Conservation (phyloP, 2,888 invertebrate genomes). For the Phytoseiulus persimilis region DNA sequence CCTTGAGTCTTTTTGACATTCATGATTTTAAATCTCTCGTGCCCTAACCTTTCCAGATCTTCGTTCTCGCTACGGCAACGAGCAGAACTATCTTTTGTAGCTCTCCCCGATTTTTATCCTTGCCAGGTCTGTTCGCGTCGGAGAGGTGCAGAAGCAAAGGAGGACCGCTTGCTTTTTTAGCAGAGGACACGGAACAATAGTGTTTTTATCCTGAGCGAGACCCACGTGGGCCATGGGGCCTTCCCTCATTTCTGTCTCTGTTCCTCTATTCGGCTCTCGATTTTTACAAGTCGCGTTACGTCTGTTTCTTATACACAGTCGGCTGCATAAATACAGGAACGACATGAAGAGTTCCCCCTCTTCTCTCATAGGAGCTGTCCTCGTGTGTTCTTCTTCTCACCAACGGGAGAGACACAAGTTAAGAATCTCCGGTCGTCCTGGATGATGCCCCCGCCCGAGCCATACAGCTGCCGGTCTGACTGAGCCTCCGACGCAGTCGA, state of each 20-base stretch:
- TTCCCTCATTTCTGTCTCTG: not conserved
- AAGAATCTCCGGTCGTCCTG: too few species aligned
- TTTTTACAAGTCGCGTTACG: not conserved
- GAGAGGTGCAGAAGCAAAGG: not conserved
- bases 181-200: not conserved
- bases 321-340: too few species aligned
- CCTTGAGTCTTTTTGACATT: too few species aligned
- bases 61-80: not conserved
- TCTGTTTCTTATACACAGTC: not conserved
- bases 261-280: not conserved
- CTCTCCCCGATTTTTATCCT: not conserved
- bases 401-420: too few species aligned
- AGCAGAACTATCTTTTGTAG: not conserved
- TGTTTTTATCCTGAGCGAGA: not conserved
- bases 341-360: too few species aligned
- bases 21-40: too few species aligned
- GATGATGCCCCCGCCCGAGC: too few species aligned
- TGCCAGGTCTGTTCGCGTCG: not conserved
- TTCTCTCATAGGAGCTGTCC: too few species aligned
- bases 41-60: not conserved
- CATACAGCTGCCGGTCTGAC: too few species aligned
- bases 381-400: too few species aligned
- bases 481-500: too few species aligned
- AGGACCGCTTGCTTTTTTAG: not conserved
- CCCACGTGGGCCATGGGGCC: not conserved